phyloP scores from a whole-genome alignment of 2,888 invertebrate genomes.

The Melikaiella ostensackeni region DNA sequence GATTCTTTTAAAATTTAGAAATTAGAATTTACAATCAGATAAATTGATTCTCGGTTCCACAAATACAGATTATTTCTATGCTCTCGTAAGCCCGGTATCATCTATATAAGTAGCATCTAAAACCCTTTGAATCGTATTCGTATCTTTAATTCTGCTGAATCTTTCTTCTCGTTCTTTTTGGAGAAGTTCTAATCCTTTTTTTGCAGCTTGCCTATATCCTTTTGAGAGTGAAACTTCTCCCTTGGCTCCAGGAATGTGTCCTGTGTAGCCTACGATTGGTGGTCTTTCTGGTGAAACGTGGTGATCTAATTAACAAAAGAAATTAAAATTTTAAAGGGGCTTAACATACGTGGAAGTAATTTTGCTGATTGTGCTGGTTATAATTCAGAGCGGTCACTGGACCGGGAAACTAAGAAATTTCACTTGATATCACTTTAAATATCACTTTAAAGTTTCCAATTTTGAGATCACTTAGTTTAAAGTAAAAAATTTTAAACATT shows the following conservation, averaged over 20 bases:
- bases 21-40: background rate
- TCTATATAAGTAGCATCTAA: conserved; percentile 60
- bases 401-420: no score
- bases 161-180: conserved; percentile 79
- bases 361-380: background rate
- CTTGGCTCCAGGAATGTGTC: conserved; percentile 84
- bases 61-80: conserved; percentile 42
- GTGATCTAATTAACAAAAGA: conserved; percentile 77
- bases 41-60: background rate
- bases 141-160: conserved; percentile 46
- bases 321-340: background rate
- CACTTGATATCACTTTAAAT: no score
- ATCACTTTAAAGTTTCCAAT: no score
- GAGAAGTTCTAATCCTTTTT: conserved; percentile 81
- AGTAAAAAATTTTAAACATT: no score
- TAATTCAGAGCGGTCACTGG: no score
- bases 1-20: background rate
- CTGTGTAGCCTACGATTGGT: conserved; percentile 86
- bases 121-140: conserved; percentile 56
- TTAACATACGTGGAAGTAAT: background rate
- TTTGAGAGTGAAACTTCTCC: conserved; percentile 85
- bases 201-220: conserved; percentile 84
- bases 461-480: no score
- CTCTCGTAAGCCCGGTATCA: conserved; percentile 57
- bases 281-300: conserved; percentile 83